These are phyloP conservation scores for Loriculus beryllinus DNA, from an alignment of 2,797 vertebrate genomes.

Conservation along the genomic window DNA sequence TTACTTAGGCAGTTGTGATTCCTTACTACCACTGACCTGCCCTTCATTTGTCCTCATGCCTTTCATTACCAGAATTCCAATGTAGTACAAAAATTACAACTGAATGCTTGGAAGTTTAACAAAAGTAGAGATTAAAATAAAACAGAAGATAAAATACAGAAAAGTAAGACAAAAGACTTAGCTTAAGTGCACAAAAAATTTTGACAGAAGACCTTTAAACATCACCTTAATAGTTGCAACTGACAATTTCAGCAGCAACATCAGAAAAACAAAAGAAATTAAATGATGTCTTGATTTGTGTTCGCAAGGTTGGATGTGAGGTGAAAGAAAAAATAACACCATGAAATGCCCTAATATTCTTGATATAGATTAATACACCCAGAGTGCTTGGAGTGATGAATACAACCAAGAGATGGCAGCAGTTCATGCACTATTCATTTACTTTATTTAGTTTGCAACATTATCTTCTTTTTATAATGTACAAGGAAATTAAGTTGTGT, in stretches of 20 bases:
- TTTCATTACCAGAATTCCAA: not conserved
- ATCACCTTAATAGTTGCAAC: not conserved
- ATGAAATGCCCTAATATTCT: not conserved
- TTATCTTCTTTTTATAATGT: not conserved
- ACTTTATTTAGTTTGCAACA: not conserved
- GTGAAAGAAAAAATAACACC: not conserved
- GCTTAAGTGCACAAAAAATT: not conserved
- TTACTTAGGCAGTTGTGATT: not conserved
- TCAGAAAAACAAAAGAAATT: not conserved
- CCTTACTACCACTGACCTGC: accelerated
- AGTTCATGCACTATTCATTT: constrained; percentile 40
- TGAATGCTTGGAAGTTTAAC: not conserved
- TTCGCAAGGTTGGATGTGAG: not conserved
- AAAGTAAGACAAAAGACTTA: not conserved
- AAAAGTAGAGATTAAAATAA: not conserved
- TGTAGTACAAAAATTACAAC: not conserved
- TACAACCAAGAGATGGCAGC: constrained; percentile 61
- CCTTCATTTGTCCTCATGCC: not conserved
- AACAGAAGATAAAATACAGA: not conserved
- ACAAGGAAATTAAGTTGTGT: not conserved
- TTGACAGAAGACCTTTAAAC: not conserved
- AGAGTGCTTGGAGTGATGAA: not conserved
- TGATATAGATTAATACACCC: not conserved
- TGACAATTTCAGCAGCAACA: not conserved
- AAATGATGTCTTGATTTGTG: not conserved